Evolutionary conservation across 2,888 invertebrate genomes (phyloP).

Genomic region (Lepidochrysops patricia): DNA sequence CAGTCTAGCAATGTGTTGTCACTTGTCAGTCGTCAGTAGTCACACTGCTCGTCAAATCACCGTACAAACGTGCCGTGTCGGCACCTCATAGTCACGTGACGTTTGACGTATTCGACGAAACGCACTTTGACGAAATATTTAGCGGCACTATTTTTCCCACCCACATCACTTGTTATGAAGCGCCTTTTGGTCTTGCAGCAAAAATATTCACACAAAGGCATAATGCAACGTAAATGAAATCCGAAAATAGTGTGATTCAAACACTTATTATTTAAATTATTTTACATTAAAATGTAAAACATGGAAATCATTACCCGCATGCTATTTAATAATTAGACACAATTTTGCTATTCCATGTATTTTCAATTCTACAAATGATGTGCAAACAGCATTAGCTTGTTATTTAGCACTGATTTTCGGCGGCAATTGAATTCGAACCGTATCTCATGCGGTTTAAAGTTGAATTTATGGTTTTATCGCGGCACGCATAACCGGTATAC

Average conservation of each 20-base stretch:
- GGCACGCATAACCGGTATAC: background rate
- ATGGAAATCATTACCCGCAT: constrained; percentile 14
- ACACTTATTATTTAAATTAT: background rate
- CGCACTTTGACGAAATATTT: background rate
- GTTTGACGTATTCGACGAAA: background rate
- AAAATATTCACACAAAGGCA: background rate
- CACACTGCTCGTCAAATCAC: background rate
- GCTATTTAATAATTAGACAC: constrained; percentile 14
- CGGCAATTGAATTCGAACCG: constrained; percentile 20
- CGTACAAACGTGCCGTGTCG: background rate
- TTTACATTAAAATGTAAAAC: constrained; percentile 12
- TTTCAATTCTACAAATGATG: constrained; percentile 22
- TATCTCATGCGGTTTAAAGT: constrained; percentile 12
- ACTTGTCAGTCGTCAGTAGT: background rate
- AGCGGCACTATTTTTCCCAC: background rate
- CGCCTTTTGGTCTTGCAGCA: background rate
- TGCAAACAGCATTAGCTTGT: constrained; percentile 24
- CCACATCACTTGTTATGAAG: background rate
- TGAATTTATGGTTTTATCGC: background rate
- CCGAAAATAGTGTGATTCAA: background rate
- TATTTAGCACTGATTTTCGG: constrained; percentile 21
- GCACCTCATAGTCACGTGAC: background rate
- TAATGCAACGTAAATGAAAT: background rate
- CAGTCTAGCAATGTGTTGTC: background rate
- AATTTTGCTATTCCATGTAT: constrained; percentile 19